phyloP scores from a whole-genome alignment of 2,113 vertebrate genomes.

The Dryoscopus gambensis region DNA sequence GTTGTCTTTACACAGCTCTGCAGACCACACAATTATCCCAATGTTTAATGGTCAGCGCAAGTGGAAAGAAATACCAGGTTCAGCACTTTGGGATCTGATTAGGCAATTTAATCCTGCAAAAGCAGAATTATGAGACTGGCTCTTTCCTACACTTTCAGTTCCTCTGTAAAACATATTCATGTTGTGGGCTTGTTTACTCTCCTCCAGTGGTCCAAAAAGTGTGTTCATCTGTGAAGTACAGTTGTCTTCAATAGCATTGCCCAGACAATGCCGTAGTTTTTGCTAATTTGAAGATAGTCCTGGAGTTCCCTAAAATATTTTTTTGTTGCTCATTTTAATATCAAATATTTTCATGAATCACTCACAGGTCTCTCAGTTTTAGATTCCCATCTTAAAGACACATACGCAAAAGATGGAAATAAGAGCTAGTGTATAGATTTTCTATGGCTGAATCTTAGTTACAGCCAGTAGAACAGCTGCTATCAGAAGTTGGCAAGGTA shows the following conservation, averaged over 20 bases:
- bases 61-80: not conserved
- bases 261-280: not conserved
- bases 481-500: not conserved
- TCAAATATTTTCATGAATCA: not conserved
- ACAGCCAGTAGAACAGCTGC: not conserved
- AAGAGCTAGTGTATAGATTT: not conserved
- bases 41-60: not conserved
- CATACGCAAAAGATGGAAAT: not conserved
- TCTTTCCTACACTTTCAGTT: not conserved
- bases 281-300: not conserved
- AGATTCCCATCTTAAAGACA: not conserved
- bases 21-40: not conserved
- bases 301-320: not conserved
- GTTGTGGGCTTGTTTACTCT: not conserved
- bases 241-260: not conserved
- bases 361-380: not conserved
- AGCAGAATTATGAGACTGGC: not conserved
- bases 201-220: not conserved
- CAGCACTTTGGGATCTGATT: not conserved
- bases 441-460: not conserved
- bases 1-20: not conserved
- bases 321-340: not conserved
- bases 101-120: slow-evolving; percentile 5
- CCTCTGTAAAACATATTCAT: not conserved
- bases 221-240: not conserved